Base-by-base conservation (phyloP, 1,140 invertebrate genomes). In the Druon quercuslanigerum region DNA sequence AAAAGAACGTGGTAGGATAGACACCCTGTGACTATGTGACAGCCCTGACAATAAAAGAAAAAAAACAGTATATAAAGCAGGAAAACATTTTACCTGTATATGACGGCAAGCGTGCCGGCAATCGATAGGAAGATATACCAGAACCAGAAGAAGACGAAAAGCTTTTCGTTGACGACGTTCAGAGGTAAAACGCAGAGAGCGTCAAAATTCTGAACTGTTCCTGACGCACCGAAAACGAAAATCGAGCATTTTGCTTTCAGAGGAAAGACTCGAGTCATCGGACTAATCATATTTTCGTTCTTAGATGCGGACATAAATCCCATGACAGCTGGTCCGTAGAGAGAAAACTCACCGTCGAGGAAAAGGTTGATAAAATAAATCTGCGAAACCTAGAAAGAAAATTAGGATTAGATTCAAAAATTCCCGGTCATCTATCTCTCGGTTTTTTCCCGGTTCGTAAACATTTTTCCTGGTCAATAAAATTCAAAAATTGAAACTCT, bases 181-280 rank as follows among this genome's bases (percentile, higher is more conserved):
- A 93, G 85, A 1, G 93, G 91, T 13, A 94, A 84, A 16, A 94
- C 87, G 84, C 93, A 94, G 6, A 94, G 86, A 0, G 92, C 91
- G 80, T 94, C 93, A 79, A 92, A 89, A 1, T 57, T 83, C 56
- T 90, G 85, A 7, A 84, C 72, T 17, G 86, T 85, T 0, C 91
- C 90, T 1, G 82, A 75, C 4, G 88, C 71, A 9, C 91, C 91
- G 52, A 84, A 92, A 51, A 89, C 92, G 79, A 92, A 89, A 66
- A 96, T 93, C 71, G 92, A 93, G 85, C 96, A 97, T 89, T 96
- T 96, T n/a, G 96, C 94, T n/a, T 96, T 90, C 85, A 96, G 95
- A 1, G 95, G 96, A 84, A 95, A 98, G 77, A 93, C 90, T 78
- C 83, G 87, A 79, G 92, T 92, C 94, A 93, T 95, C 5, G 94